Evolutionary conservation across 2,797 vertebrate genomes (phyloP).

Genomic region (Silurus lanzhouensis): DNA sequence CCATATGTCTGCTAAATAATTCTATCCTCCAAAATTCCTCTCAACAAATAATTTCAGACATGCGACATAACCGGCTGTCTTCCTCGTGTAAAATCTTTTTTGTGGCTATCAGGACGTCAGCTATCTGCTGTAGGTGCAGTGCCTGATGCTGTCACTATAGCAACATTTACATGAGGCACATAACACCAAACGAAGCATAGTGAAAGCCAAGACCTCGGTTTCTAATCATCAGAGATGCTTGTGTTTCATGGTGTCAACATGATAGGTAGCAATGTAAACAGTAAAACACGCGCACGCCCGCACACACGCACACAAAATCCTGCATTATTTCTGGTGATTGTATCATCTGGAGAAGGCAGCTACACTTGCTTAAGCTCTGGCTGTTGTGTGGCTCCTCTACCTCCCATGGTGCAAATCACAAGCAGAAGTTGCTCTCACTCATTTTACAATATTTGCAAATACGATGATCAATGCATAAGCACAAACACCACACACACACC

Average conservation of each 20-base stretch:
- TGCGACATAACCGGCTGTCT: neutral
- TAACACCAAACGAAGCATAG: neutral
- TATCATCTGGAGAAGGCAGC: neutral
- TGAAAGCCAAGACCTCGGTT: neutral
- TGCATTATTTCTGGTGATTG: neutral
- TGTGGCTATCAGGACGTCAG: neutral
- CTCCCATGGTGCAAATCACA: neutral
- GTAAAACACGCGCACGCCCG: neutral
- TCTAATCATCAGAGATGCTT: neutral
- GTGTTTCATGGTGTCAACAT: constrained; percentile 6
- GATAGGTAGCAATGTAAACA: neutral
- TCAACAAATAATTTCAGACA: neutral
- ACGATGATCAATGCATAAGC: constrained; percentile 17
- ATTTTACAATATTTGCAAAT: neutral
- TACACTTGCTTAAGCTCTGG: neutral
- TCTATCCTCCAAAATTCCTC: no score
- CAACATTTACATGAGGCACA: neutral
- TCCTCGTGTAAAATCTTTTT: neutral
- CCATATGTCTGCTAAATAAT: neutral
- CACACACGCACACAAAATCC: neutral
- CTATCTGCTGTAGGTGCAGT: neutral
- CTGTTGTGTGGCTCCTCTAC: neutral
- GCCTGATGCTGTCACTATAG: neutral
- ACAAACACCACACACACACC: constrained; percentile 16
- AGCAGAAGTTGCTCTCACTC: neutral